These are phyloP conservation scores for Agrochola lota DNA, from an alignment of 2,888 invertebrate species.

Conservation along the genomic window DNA sequence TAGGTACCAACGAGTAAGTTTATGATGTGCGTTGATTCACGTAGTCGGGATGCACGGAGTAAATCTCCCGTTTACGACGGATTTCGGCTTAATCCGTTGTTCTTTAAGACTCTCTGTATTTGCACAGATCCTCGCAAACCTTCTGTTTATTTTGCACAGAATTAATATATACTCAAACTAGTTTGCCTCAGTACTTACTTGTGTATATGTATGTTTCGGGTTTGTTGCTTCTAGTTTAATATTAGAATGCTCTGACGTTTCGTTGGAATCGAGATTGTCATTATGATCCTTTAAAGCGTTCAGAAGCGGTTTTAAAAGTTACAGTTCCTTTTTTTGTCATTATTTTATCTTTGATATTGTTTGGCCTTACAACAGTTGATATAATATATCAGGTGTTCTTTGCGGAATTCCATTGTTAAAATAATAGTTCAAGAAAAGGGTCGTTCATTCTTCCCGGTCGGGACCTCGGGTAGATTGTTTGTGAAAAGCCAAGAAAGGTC, in stretches of 20 bases:
- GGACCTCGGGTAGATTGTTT: constrained; percentile 32
- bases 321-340: neutral
- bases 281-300: neutral
- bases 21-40: constrained; percentile 67
- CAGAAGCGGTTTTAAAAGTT: neutral
- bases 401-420: constrained; percentile 39
- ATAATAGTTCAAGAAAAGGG: constrained; percentile 54
- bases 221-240: constrained; percentile 33
- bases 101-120: constrained; percentile 59
- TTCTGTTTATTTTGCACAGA: constrained; percentile 55
- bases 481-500: constrained; percentile 40
- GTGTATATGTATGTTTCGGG: constrained; percentile 41
- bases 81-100: constrained; percentile 61
- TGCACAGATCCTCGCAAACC: constrained; percentile 48
- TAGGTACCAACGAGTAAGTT: constrained; percentile 50
- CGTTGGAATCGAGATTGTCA: constrained; percentile 4
- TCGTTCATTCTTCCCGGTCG: constrained; percentile 36
- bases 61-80: constrained; percentile 64
- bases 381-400: constrained; percentile 33
- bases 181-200: constrained; percentile 39
- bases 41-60: constrained; percentile 52
- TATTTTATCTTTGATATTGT: constrained; percentile 23
- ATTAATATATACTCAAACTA: constrained; percentile 54
- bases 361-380: constrained; percentile 20
- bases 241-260: constrained; percentile 22